Percentiles rank a stretch among this genome's conserved stretches.
phyloP scores from a whole-genome alignment of 2,113 vertebrate genomes.

The Coptodon rendalli region DNA sequence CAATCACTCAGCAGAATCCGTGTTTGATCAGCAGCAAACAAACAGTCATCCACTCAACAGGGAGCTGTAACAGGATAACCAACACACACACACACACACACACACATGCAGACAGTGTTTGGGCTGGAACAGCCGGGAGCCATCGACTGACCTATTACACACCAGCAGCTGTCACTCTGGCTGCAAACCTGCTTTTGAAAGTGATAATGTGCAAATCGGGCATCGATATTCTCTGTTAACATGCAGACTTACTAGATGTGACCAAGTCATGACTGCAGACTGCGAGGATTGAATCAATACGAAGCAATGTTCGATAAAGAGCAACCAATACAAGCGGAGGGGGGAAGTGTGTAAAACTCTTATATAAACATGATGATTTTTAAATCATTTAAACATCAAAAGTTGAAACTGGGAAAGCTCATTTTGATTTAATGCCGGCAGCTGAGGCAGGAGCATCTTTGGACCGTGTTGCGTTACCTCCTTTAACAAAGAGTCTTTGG shows the following conservation, averaged over 20 bases:
- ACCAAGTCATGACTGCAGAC: background rate
- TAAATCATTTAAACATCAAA: background rate
- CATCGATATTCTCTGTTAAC: background rate
- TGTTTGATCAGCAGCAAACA: background rate
- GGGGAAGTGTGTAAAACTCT: background rate
- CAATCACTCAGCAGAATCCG: background rate
- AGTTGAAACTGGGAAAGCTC: background rate
- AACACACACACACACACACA: background rate
- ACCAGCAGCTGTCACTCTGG: background rate
- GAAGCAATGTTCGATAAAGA: background rate
- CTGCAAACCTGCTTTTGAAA: background rate
- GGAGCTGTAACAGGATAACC: background rate
- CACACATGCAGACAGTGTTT: background rate
- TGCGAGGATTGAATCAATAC: conserved; percentile 10
- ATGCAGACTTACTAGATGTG: fast-evolving
- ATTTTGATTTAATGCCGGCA: background rate
- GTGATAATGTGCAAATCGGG: background rate
- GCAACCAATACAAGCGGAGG: background rate
- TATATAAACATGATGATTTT: background rate
- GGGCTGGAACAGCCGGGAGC: background rate
- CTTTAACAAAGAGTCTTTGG: background rate
- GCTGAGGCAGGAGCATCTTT: background rate
- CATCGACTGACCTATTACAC: background rate
- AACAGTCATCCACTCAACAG: background rate
- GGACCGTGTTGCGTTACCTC: background rate